Base-by-base conservation (phyloP, 2,797 vertebrate genomes). In the Lacerta agilis region DNA sequence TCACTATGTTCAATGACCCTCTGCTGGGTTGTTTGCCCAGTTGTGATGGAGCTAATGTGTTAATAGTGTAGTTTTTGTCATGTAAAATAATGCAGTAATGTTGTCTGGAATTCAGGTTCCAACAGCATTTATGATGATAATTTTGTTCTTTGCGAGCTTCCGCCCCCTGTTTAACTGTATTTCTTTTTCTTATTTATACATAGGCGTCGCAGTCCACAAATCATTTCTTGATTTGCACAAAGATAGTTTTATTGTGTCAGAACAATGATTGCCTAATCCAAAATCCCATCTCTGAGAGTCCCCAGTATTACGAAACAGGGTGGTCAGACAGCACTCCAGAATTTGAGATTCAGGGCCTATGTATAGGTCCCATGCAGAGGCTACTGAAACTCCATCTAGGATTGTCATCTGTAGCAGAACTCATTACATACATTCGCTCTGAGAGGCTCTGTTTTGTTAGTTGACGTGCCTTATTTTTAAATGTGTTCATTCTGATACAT, bases 1-100 rank as follows among this genome's bases (percentile, higher is more conserved):
- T 76, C 92, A 71, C 36, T 43, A 5, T 76, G 18, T 89, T 90
- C 82, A 86, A 64, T 89, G 79, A 91, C 67, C 78, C 90, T 90
- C 67, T 25, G 36, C 67, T 27, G 41, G 90, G 79, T 36, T 90
- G 79, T 82, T 82, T 83, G 73, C 36, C 73, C 86, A 64, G 0
- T 2, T 71, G 83, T 83, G 69, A 82, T 64, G 72, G 45, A 79
- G 73, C 0, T 86, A 90, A 84, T 81, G 86, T 87, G 1, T 72
- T 87, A 87, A 20, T 83, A 61, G 2, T 55, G 84, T 72, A 82
- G 76, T 76, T 85, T n/a, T 76, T 80, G n/a, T 64, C 43, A 17
- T 84, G 90, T 90, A 5, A 0, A 49, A 33, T 69, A 73, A 83
- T 66, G 66, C 85, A 7, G 0, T 4, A 86, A 67, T 90, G 55